phyloP scores from a whole-genome alignment of 1,140 invertebrate genomes.

The Drosophila cardini region DNA sequence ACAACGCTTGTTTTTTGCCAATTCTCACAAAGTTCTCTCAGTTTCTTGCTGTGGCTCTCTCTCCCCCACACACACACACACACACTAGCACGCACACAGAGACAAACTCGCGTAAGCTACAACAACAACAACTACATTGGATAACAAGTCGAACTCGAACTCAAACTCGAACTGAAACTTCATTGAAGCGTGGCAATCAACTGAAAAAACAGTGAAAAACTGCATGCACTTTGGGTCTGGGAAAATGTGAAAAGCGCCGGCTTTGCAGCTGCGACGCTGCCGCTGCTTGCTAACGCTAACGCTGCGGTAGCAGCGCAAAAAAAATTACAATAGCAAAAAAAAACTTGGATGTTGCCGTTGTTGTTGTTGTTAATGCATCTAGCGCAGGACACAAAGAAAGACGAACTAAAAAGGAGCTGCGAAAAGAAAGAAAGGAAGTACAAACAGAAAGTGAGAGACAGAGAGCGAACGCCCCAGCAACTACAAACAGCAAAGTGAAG shows the following conservation, averaged over 20 bases:
- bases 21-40: constrained; percentile 17
- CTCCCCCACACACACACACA: background rate
- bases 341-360: constrained; percentile 1
- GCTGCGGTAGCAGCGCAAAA: constrained; percentile 1
- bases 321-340: background rate
- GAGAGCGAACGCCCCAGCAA: constrained; percentile 18
- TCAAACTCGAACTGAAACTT: constrained; percentile 70
- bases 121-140: constrained; percentile 31
- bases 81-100: background rate
- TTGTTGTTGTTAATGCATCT: constrained; percentile 14
- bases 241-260: constrained; percentile 42
- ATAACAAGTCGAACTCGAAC: constrained; percentile 62
- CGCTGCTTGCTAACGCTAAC: background rate
- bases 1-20: background rate
- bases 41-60: background rate
- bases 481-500: constrained; percentile 29
- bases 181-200: constrained; percentile 81
- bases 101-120: constrained; percentile 10
- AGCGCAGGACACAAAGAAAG: constrained; percentile 5
- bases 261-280: constrained; percentile 15
- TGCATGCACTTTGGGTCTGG: constrained; percentile 37
- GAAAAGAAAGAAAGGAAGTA: background rate
- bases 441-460: constrained; percentile 12
- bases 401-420: constrained; percentile 12
- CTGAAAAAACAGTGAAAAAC: constrained; percentile 65